Evolutionary conservation across 2,888 invertebrate species (phyloP), one percentile per base, ranked within the genome.

Genomic region (Eupithecia insigniata): DNA sequence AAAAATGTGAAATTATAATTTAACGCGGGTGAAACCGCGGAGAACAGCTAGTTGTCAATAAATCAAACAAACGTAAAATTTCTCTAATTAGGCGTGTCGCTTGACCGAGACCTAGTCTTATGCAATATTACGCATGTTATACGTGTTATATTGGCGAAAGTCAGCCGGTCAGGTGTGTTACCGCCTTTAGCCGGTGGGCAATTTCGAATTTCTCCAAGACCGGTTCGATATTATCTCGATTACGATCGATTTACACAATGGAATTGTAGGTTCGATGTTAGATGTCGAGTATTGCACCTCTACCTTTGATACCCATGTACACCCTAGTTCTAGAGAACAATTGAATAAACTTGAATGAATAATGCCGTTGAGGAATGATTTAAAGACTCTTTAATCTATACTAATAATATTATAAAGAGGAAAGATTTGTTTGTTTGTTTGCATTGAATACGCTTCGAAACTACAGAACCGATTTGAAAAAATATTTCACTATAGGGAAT

Each of bases 81-180:
- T 86, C 85, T 82, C 84, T 71, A 72, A 74, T 74, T 76, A 72
- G 73, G 75, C 79, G 81, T 87, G 87, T 87, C 89, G 85, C 79
- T 74, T 90, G 92, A 86, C 91, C 92, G 86, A 92, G 92, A 91
- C 91, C 92, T 88, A 80, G 80, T 74, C 80, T 92, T 92, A 89
- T 82, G 84, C 87, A 90, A 91, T 80, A 72, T 78, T 78, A 83
- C 83, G 81, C 79, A 82, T 88, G 84, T 85, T 85, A 83, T 84
- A 81, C 81, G 32, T 55, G 55, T 55, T 55, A 26, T 55, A 55
- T 55, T 75, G 83, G 89, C 86, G 91, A 92, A 91, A 91, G 90
- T 85, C 81, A 83, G 66, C 66, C 36, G 69, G 71, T 74, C 74
- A 69, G 66, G 77, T 77, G 74, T 70, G 70, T 76, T 85, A 85